These are phyloP conservation scores for Fragum sueziense DNA, from an alignment of 2,888 invertebrate genomes.

Conservation along the genomic window DNA sequence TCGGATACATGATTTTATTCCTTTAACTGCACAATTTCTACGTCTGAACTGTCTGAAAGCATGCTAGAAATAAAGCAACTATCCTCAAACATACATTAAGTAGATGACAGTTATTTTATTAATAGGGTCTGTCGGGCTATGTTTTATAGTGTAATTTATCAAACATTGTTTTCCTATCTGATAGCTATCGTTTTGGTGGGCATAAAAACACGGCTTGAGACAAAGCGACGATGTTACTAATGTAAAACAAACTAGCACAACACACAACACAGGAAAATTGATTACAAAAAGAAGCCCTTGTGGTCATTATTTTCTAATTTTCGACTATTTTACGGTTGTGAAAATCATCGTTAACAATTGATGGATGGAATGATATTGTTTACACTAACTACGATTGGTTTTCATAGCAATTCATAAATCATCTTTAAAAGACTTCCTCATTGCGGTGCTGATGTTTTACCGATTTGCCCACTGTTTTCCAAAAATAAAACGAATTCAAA, in stretches of 20 bases:
- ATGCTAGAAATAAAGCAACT: slow-evolving; percentile 43
- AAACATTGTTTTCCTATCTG: slow-evolving; percentile 61
- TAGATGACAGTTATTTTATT: slow-evolving; percentile 62
- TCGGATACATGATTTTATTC: neutral
- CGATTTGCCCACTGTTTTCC: too few species aligned
- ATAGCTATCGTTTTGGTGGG: slow-evolving; percentile 37
- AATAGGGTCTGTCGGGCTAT: slow-evolving; percentile 60
- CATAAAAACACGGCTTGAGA: slow-evolving; percentile 40
- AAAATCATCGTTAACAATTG: slow-evolving; percentile 50
- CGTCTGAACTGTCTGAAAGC: slow-evolving; percentile 7
- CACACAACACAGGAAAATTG: slow-evolving; percentile 42
- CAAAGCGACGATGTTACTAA: slow-evolving; percentile 36
- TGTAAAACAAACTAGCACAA: slow-evolving; percentile 34
- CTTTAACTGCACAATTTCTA: slow-evolving; percentile 3
- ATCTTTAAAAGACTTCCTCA: slow-evolving; percentile 18
- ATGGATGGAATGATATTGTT: slow-evolving; percentile 54
- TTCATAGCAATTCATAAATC: slow-evolving; percentile 33
- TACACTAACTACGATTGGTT: slow-evolving; percentile 27
- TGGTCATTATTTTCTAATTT: slow-evolving; percentile 64
- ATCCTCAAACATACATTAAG: slow-evolving; percentile 57
- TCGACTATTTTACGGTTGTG: slow-evolving; percentile 47
- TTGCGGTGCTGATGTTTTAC: too few species aligned
- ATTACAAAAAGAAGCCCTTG: slow-evolving; percentile 46
- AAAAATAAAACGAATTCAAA: too few species aligned
- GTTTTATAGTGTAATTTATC: slow-evolving; percentile 63